Conservation (phyloP, 2,113 vertebrate genomes). For the Cettia cetti region DNA sequence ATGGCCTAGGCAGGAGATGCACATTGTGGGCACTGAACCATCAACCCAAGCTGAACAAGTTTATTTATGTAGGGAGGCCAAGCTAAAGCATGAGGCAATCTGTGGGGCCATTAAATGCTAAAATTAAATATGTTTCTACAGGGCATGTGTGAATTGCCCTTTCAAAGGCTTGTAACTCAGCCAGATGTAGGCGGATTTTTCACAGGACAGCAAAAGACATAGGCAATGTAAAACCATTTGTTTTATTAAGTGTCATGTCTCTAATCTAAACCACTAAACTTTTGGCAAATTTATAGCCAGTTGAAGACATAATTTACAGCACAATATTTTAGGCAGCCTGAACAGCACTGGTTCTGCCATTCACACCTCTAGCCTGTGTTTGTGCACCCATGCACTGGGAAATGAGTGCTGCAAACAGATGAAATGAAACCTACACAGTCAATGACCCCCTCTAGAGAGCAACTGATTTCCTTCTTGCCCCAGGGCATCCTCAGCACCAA, state of each 20-base stretch:
- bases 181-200: slow-evolving; percentile 20
- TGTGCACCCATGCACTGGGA: background rate
- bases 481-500: background rate
- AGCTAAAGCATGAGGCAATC: background rate
- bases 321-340: background rate
- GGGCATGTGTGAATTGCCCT: slow-evolving; percentile 21
- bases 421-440: background rate
- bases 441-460: too few relatives aligned
- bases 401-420: background rate
- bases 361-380: background rate
- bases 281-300: slow-evolving; percentile 27
- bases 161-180: slow-evolving; percentile 49
- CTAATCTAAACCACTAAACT: slow-evolving; percentile 26
- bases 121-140: slow-evolving; percentile 26
- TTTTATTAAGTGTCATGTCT: slow-evolving; percentile 43
- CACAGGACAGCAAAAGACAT: background rate
- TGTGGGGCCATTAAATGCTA: background rate
- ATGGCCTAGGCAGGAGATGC: background rate
- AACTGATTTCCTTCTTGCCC: background rate
- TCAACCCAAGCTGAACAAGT: background rate
- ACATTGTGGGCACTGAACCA: background rate
- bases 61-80: background rate
- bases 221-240: background rate
- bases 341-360: background rate
- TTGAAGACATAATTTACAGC: slow-evolving; percentile 25